A percentile compares a stretch with the other conserved stretches of the same genome.
These are phyloP conservation scores for Prionailurus bengalensis DNA, from an alignment of 2,113 vertebrate species.

Conservation along the genomic window DNA sequence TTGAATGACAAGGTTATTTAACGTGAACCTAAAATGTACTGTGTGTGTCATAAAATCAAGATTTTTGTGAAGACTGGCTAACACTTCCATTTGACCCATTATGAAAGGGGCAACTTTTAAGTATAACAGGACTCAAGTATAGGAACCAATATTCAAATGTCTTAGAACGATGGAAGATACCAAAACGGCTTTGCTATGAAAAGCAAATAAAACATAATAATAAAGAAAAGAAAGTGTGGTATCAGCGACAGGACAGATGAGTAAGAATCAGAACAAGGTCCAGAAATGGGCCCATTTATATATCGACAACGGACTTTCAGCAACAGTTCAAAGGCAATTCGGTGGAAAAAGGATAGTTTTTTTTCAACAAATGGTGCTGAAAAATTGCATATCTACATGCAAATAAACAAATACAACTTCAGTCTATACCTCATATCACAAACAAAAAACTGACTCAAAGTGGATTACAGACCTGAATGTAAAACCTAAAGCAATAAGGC, in stretches of 20 bases:
- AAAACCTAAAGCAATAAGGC: no score
- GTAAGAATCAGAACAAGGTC: neutral
- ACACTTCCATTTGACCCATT: neutral
- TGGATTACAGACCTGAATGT: no score
- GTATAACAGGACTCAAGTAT: neutral
- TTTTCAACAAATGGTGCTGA: neutral
- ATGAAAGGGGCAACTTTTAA: neutral
- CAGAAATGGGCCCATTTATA: neutral
- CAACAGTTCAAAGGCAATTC: neutral
- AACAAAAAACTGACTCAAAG: slow-evolving; percentile 28
- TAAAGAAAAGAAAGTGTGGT: neutral
- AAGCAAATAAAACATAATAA: neutral
- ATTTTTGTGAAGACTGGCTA: neutral
- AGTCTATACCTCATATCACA: neutral
- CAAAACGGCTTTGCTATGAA: slow-evolving; percentile 9
- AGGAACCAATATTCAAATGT: neutral
- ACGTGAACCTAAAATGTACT: neutral
- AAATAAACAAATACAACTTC: neutral
- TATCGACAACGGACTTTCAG: neutral
- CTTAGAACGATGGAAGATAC: neutral
- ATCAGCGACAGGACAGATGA: neutral
- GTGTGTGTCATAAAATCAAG: neutral
- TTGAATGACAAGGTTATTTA: slow-evolving; percentile 40
- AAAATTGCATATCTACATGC: neutral
- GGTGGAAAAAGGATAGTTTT: neutral